These are phyloP conservation scores for Chrysemys picta DNA, from an alignment of 2,113 vertebrate genomes.

Conservation along the genomic window DNA sequence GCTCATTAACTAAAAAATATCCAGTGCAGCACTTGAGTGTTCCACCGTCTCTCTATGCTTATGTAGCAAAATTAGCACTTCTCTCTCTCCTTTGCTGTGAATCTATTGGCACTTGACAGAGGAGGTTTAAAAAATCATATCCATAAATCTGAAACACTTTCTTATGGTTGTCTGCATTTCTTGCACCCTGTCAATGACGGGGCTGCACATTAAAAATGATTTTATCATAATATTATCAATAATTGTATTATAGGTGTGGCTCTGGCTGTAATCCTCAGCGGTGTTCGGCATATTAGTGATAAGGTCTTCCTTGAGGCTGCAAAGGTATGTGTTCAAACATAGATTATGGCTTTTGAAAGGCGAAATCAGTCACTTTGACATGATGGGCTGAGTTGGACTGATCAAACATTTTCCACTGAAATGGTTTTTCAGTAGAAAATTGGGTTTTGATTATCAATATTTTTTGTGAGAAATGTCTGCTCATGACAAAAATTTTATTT, in stretches of 20 bases:
- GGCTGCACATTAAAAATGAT: rapidly evolving
- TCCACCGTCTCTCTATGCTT: background rate
- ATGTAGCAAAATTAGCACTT: background rate
- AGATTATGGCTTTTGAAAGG: background rate
- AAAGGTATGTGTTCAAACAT: conserved; percentile 84
- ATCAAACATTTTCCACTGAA: background rate
- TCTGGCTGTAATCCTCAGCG: conserved; percentile 93
- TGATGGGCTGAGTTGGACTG: background rate
- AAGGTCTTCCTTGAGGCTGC: conserved; percentile 95
- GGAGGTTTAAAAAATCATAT: background rate
- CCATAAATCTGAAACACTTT: background rate
- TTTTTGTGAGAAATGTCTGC: rapidly evolving
- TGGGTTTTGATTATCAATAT: rapidly evolving
- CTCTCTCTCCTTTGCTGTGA: background rate
- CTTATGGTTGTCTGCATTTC: background rate
- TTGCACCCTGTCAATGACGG: background rate
- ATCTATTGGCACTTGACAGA: background rate
- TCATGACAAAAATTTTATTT: rapidly evolving
- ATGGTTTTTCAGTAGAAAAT: background rate
- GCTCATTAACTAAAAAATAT: background rate
- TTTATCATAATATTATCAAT: background rate
- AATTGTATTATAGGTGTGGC: conserved; percentile 86
- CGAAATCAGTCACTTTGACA: background rate
- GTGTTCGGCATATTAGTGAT: conserved; percentile 94
- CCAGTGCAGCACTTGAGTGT: background rate